Conservation (phyloP, 2,113 vertebrate genomes). For the Pluvianellus socialis region DNA sequence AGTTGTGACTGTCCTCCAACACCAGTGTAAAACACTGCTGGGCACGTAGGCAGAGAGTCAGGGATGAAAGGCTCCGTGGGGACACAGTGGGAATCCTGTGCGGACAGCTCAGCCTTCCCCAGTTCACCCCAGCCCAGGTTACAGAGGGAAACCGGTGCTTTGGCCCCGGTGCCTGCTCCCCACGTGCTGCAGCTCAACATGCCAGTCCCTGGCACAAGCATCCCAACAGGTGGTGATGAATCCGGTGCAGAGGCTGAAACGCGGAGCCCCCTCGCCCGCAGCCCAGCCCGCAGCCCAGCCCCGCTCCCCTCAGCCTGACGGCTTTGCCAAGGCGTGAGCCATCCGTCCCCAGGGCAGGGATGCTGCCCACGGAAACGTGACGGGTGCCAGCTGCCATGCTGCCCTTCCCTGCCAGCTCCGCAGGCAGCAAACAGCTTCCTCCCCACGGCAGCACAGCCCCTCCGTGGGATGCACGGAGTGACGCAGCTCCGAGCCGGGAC, state of each 20-base stretch:
- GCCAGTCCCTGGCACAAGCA: neutral
- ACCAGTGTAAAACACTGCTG: rapidly evolving
- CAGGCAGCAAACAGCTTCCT: neutral
- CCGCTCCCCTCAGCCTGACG: neutral
- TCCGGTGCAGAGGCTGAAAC: neutral
- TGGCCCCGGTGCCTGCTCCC: neutral
- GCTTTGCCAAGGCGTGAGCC: neutral
- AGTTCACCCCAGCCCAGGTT: neutral
- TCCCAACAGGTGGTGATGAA: neutral
- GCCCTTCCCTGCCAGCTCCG: neutral
- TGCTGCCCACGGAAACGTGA: neutral
- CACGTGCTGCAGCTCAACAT: rapidly evolving
- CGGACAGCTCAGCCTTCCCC: neutral
- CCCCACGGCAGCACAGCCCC: neutral
- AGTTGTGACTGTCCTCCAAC: neutral
- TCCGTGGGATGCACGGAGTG: neutral
- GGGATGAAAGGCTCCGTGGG: rapidly evolving
- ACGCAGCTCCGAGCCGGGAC: neutral
- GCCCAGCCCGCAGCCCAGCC: neutral
- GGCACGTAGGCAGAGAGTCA: neutral
- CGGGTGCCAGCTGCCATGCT: neutral
- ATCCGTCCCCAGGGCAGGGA: neutral
- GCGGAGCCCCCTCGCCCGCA: rapidly evolving
- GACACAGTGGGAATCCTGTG: neutral
- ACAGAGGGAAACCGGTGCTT: neutral